Evolutionary conservation across 2,113 vertebrate genomes (phyloP).

Genomic region (Elephantulus edwardii): DNA sequence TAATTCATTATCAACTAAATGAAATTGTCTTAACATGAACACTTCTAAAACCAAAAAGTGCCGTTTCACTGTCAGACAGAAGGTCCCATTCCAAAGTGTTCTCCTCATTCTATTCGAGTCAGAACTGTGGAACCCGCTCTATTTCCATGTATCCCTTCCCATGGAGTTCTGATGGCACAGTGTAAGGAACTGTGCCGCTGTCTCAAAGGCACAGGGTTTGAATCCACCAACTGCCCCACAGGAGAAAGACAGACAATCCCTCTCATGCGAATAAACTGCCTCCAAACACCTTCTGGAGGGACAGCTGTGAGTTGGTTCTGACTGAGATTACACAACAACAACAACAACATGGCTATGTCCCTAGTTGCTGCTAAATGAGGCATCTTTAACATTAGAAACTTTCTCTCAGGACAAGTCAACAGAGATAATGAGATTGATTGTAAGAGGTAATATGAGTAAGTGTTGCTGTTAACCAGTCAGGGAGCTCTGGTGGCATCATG

Average conservation of each 20-base stretch:
- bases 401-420: background rate
- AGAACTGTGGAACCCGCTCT: background rate
- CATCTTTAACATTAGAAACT: background rate
- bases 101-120: background rate
- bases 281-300: no score
- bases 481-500: no score
- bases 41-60: background rate
- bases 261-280: no score
- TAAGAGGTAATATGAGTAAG: background rate
- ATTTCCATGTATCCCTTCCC: background rate
- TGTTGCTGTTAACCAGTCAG: background rate
- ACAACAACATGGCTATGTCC: no score
- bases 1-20: background rate
- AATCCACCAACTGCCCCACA: no score
- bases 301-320: no score
- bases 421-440: background rate
- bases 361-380: background rate
- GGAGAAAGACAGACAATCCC: no score
- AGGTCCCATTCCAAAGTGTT: background rate
- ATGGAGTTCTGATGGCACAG: no score
- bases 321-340: no score
- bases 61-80: background rate
- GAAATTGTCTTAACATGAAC: background rate
- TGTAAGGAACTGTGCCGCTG: no score
- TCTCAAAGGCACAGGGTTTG: no score